These are phyloP conservation scores for Liodrosophila aerea DNA, from an alignment of 2,888 invertebrate genomes.

Conservation along the genomic window DNA sequence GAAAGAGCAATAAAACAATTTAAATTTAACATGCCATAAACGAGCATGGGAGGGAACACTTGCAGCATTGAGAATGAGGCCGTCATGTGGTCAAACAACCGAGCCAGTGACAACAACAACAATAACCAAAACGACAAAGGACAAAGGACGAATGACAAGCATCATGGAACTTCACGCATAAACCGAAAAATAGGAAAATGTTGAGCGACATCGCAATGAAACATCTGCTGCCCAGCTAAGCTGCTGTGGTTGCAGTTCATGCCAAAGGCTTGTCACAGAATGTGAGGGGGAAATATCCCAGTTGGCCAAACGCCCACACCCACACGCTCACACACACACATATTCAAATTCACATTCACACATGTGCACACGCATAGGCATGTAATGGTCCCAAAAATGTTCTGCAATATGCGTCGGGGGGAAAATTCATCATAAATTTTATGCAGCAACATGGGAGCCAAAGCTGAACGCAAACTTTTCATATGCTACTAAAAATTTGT, in stretches of 20 bases:
- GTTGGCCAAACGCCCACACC: too few species aligned
- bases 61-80: conserved; percentile 35
- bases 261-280: conserved; percentile 30
- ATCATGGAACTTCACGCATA: conserved; percentile 62
- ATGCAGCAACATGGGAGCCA: conserved; percentile 68
- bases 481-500: conserved; percentile 59
- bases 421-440: conserved; percentile 78
- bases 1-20: conserved; percentile 49
- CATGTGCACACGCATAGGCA: conserved; percentile 61
- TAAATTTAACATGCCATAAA: conserved; percentile 33
- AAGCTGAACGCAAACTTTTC: conserved; percentile 62
- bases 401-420: conserved; percentile 75
- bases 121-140: conserved; percentile 12
- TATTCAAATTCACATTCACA: conserved; percentile 20
- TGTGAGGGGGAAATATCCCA: conserved; percentile 15
- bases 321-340: too few species aligned
- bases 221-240: conserved; percentile 64
- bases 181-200: conserved; percentile 55
- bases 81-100: conserved; percentile 77
- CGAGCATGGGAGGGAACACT: conserved; percentile 15
- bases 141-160: conserved; percentile 52
- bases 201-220: conserved; percentile 60
- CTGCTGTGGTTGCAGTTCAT: conserved; percentile 71
- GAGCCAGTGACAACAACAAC: conserved; percentile 34
- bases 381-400: conserved; percentile 71